Base-by-base conservation (phyloP, 1,140 invertebrate species). In the Pseudomyrmex cubaensis region DNA sequence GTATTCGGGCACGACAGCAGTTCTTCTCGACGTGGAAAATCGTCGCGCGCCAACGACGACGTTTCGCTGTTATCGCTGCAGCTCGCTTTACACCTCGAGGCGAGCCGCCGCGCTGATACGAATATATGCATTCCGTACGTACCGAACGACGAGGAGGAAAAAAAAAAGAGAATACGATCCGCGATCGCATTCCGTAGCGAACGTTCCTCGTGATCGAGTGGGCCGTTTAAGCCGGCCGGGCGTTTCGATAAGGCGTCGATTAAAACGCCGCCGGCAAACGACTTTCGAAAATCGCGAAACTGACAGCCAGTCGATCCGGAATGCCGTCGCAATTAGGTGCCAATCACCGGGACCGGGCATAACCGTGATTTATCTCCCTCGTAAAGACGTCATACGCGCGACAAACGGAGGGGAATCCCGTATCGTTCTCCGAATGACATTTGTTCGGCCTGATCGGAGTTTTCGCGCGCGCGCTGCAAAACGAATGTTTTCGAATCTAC, bases 181-280 rank as follows among this genome's bases (percentile, higher is more conserved):
- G 50, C 57, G 86, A 85, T 86, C 75, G 84, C 88, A 88, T 89
- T 90, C 84, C 86, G 63, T 52, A 61, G 70, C 66, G 25, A 61
- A 57, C 70, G 46, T 85, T 70, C 52, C 63, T 69, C 74, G 22
- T 57, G 72, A 83, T 82, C 76, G 76, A 80, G 76, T 78, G 66
- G 35, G 76, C 76, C 76, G 76, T 67, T 78, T 78, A 78, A 70
- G 76, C 76, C 46, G 76, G 66, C 54, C 76, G 74, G 48, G 48
- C 75, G 52, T 70, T 72, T 59, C 76, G 76, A 80, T 80, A 80
- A 80, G 76, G 76, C 76, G 76, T 72, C 76, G 76, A 80, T 80
- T 80, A 80, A 80, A 80, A 72, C 56, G 56, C 76, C 54, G 76
- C 44, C 44, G 76, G 20, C 64, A 48, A 70, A 48, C 76, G 76